Evolutionary conservation across 2,888 invertebrate genomes (phyloP).

Genomic region (Athalia rosae): DNA sequence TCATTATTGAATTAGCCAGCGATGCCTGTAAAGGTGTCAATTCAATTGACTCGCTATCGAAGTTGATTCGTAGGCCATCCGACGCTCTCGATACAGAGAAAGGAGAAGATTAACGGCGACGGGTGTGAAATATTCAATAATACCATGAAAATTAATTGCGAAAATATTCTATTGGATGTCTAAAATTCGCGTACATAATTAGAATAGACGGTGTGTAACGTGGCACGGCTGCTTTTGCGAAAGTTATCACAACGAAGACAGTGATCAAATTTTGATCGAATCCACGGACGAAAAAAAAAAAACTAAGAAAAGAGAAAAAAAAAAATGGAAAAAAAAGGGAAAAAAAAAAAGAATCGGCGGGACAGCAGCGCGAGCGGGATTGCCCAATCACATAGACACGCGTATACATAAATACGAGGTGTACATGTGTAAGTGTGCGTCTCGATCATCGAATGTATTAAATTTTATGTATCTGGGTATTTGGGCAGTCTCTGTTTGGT

Average conservation of each 20-base stretch:
- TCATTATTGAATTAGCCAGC: no score
- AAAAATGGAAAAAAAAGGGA: neutral
- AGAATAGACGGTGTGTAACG: neutral
- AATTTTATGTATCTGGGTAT: slow-evolving; percentile 70
- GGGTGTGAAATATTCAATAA: no score
- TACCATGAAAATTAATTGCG: no score
- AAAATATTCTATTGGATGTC: no score
- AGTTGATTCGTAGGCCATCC: no score
- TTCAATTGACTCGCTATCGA: no score
- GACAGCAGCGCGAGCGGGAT: no score
- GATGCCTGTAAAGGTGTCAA: no score
- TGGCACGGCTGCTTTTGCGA: neutral
- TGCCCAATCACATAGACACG: no score
- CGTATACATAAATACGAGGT: neutral
- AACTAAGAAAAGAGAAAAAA: slow-evolving; percentile 5
- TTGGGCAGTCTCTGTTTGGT: slow-evolving; percentile 63
- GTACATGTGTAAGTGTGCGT: slow-evolving; percentile 10
- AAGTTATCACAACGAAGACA: neutral
- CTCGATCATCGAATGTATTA: slow-evolving; percentile 46
- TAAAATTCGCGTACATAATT: neutral
- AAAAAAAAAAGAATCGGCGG: no score
- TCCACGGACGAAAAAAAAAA: neutral
- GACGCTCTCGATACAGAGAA: no score
- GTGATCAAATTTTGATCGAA: slow-evolving; percentile 6
- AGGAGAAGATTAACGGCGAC: no score